Conservation (phyloP, 2,888 invertebrate genomes). For the Macrostomum cliftonense region DNA sequence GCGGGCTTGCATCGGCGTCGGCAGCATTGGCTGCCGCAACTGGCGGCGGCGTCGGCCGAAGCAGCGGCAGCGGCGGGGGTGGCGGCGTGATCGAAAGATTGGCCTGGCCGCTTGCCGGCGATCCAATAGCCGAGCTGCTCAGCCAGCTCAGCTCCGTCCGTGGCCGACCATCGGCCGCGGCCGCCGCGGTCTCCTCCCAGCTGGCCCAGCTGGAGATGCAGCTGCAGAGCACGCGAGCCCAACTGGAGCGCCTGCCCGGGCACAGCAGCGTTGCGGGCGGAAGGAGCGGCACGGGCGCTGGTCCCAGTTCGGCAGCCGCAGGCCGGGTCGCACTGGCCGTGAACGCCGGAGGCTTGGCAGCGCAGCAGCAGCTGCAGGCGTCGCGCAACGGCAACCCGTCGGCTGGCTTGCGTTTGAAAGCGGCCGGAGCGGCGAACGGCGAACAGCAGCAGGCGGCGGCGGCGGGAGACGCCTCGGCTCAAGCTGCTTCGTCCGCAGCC, state of each 20-base stretch:
- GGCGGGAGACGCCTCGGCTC: no score
- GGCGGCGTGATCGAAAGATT: slow-evolving; percentile 54
- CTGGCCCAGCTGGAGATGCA: slow-evolving; percentile 86
- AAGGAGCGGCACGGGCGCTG: no score
- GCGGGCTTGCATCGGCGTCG: neutral
- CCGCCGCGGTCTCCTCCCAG: slow-evolving; percentile 33
- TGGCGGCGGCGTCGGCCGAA: slow-evolving; percentile 91
- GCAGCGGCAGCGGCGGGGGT: slow-evolving; percentile 84
- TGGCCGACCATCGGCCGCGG: slow-evolving; percentile 41
- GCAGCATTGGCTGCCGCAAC: slow-evolving; percentile 39
- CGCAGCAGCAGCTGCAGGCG: no score
- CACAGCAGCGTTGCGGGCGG: neutral
- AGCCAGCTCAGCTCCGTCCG: slow-evolving; percentile 84
- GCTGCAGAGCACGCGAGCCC: slow-evolving; percentile 56
- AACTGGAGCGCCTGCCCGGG: neutral
- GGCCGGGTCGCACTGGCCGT: no score
- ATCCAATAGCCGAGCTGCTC: slow-evolving; percentile 56
- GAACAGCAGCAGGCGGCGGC: no score
- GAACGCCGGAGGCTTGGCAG: no score
- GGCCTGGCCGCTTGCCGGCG: slow-evolving; percentile 68
- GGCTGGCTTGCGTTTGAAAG: no score
- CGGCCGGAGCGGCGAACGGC: no score
- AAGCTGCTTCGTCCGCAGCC: no score
- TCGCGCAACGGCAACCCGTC: no score
- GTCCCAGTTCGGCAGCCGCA: no score